Evolutionary conservation across 1,140 invertebrate genomes (phyloP), one percentile per base, ranked within the genome.

Genomic region (Bombyx mandarina): DNA sequence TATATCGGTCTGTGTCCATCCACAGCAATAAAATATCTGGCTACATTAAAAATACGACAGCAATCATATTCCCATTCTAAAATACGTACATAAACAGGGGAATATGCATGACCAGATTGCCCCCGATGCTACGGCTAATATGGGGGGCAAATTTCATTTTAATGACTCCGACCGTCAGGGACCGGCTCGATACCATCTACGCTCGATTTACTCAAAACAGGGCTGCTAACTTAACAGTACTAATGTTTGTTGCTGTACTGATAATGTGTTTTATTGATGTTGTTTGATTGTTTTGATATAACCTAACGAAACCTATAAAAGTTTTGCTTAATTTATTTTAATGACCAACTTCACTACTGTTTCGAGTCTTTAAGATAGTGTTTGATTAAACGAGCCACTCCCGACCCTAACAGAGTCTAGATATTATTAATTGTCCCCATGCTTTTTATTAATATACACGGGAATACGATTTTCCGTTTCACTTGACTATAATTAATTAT

Each of bases 141-240:
- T 69, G 60, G 58, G 58, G 59, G 63, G 71, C 71, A 74, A 74
- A 74, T 74, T 71, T 74, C 71, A 74, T 74, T 74, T 74, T 74
- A 74, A 74, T 71, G 71, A 71, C 69, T 63, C 61, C 59, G 43
- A 45, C 53, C 45, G 54, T 35, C 45, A 12, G 35, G 53, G 54
- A 51, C 54, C 54, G 63, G 46, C 52, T 26, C 51, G 73, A 73
- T 77, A 67, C 47, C 56, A 75, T 77, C 75, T 66, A 56, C 61
- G 61, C 64, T 73, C 72, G 67, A 77, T 74, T 71, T 66, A 66
- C 62, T 63, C 47, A 50, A 50, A 45, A 45, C 56, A 73, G 66
- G 65, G 63, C 42, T 70, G 61, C 56, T 57, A 65, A 56, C 58
- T 61, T 59, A 35, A 35, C 26, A 35, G 26, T 35, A 35, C 26